These are phyloP conservation scores for Hydrotaea diabolus DNA, from an alignment of 2,888 invertebrate species.

Conservation along the genomic window DNA sequence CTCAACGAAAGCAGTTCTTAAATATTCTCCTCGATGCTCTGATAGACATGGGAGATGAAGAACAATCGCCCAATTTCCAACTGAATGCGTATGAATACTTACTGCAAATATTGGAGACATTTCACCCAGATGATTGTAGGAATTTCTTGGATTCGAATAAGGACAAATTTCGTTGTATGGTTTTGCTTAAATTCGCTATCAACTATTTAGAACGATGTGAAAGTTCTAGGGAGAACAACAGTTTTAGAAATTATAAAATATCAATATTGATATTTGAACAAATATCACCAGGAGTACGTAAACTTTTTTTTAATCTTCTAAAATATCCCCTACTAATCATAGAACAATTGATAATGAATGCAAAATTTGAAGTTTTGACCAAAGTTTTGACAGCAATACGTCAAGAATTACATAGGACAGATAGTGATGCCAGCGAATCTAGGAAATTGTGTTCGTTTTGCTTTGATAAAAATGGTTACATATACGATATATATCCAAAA, in stretches of 20 bases:
- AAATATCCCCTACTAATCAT: slow-evolving; percentile 88
- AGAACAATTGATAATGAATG: slow-evolving; percentile 94
- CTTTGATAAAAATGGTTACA: slow-evolving; percentile 77
- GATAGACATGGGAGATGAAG: slow-evolving; percentile 72
- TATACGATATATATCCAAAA: slow-evolving; percentile 74
- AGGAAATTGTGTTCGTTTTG: slow-evolving; percentile 75
- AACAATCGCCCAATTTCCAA: slow-evolving; percentile 54
- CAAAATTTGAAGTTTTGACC: slow-evolving; percentile 86
- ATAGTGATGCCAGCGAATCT: slow-evolving; percentile 38
- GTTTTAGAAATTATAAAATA: slow-evolving; percentile 84
- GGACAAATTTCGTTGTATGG: slow-evolving; percentile 84
- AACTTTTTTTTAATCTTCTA: slow-evolving; percentile 84
- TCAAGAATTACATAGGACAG: slow-evolving; percentile 73
- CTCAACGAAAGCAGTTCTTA: slow-evolving; percentile 78
- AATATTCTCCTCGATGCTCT: slow-evolving; percentile 74
- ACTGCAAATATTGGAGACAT: slow-evolving; percentile 83
- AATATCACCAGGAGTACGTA: slow-evolving; percentile 83
- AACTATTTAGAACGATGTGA: slow-evolving; percentile 83
- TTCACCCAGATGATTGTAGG: slow-evolving; percentile 82
- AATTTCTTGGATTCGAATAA: slow-evolving; percentile 85
- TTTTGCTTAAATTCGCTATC: slow-evolving; percentile 85
- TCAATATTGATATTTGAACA: slow-evolving; percentile 86
- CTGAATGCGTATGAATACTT: slow-evolving; percentile 80
- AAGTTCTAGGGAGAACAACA: slow-evolving; percentile 68
- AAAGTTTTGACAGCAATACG: slow-evolving; percentile 84